These are phyloP conservation scores for Mimumesa dahlbomi DNA, from an alignment of 2,888 invertebrate genomes.

Conservation along the genomic window DNA sequence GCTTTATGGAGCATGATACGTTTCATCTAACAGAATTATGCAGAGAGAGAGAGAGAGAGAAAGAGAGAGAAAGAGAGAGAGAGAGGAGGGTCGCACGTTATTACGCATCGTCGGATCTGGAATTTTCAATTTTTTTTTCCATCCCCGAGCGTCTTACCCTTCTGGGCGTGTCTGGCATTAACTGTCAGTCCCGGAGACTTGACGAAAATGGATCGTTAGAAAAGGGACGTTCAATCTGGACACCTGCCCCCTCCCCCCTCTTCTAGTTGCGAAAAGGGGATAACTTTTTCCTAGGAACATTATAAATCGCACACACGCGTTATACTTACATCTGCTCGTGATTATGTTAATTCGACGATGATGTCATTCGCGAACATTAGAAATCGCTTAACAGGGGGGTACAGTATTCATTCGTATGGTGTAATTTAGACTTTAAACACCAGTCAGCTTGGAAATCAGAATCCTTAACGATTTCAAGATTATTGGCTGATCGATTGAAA, in stretches of 20 bases:
- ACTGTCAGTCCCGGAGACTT: constrained; percentile 8
- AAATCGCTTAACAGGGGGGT: too few relatives aligned
- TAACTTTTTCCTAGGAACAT: constrained; percentile 5
- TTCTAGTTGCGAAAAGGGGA: constrained; percentile 5
- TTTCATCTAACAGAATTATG: background rate
- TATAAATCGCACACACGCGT: constrained; percentile 5
- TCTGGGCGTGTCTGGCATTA: constrained; percentile 33
- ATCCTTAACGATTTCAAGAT: too few relatives aligned
- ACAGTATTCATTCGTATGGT: too few relatives aligned
- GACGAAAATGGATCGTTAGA: constrained; percentile 58
- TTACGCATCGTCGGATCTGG: constrained; percentile 13
- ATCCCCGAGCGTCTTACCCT: constrained; percentile 14
- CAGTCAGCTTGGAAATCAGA: too few relatives aligned
- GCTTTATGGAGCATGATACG: constrained; percentile 1
- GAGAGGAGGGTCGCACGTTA: constrained; percentile 9
- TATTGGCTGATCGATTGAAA: too few relatives aligned
- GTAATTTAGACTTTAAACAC: too few relatives aligned
- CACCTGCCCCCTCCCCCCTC: constrained; percentile 40
- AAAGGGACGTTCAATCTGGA: constrained; percentile 50
- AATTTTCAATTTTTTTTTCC: constrained; percentile 24
- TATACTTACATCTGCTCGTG: background rate
- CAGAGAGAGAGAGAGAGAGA: too few relatives aligned
- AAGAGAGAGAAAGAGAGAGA: too few relatives aligned
- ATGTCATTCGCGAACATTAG: too few relatives aligned
- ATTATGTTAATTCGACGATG: too few relatives aligned